Base-by-base conservation (phyloP, 2,888 invertebrate species). In the Sphaerophoria rueppellii region DNA sequence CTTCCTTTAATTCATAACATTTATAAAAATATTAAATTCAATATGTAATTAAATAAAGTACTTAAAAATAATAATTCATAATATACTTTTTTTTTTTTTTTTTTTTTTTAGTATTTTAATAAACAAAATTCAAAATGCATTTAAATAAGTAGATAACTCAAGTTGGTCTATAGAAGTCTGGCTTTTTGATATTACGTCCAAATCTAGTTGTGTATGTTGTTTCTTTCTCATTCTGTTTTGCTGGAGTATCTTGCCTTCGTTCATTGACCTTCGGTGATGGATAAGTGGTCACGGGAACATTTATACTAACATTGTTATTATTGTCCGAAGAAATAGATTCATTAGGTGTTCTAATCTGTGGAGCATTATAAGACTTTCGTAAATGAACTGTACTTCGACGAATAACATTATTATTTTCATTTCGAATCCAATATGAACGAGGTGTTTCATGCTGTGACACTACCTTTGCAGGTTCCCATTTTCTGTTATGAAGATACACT, bases 321-420 rank as follows among this genome's bases (percentile, higher is more conserved):
- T 6, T 11, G 34, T 11, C 11, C 11, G 12, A 0, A 54, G 32
- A 54, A 32, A 54, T 32, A 54, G 54, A 34, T 32, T 54, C 54
- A 54, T 54, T 54, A 54, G 32, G 3, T 55, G 46, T 43, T 61
- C 12, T 54, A 11, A 73, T 61, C 40, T 61, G 73, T 14, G 73
- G 61, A 61, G 61, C 40, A 54, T 73, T 60, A 2, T 6, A 11
- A 6, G 70, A 70, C 16, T 61, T 76, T 12, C 57, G 12, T 55
- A 77, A 71, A 11, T 77, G 69, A 40, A 69, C 6, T 14, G 70
- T 77, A 52, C 55, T 71, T 67, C 63, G 55, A 7, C 78, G 72
- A 65, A 58, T 72, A 9, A 78, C 16, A 34, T 63, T 48, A 72
- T 67, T 78, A 52, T 72, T 67, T 65, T 72, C 58, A 60, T 65